Evolutionary conservation across 2,888 invertebrate species (phyloP).

Genomic region (Phytoseiulus persimilis): DNA sequence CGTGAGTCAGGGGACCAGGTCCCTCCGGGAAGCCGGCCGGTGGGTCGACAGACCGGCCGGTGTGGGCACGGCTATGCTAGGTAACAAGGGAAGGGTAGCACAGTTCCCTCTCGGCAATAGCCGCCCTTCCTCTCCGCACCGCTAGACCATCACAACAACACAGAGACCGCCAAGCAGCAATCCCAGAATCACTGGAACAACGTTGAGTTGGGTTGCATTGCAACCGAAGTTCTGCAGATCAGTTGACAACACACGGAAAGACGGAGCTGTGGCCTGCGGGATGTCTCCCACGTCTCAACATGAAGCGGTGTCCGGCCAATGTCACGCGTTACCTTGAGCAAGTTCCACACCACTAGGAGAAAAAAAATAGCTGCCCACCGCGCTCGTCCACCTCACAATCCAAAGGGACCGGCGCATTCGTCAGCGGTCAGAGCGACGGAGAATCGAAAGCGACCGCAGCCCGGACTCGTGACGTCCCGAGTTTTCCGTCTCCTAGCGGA

Average conservation of each 20-base stretch:
- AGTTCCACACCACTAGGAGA: not conserved
- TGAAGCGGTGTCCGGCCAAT: not conserved
- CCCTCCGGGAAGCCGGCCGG: not conserved
- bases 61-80: not conserved
- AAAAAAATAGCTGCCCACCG: not conserved
- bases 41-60: not conserved
- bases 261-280: not conserved
- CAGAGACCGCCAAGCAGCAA: not conserved
- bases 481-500: not conserved
- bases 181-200: constrained; percentile 5
- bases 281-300: not conserved
- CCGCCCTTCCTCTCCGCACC: constrained; percentile 5
- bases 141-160: constrained; percentile 5
- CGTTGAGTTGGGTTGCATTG: not conserved
- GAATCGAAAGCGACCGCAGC: not conserved
- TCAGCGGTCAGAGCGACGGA: not conserved
- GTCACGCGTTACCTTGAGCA: not conserved
- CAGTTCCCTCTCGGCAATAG: not conserved
- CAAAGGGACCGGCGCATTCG: not conserved
- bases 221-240: not conserved
- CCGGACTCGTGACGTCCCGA: not conserved
- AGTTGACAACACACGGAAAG: not conserved
- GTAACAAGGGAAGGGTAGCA: constrained; percentile 5
- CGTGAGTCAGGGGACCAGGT: not conserved
- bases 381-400: constrained; percentile 5